Conservation (phyloP, 1,140 invertebrate genomes). For the Diuraphis noxia region DNA sequence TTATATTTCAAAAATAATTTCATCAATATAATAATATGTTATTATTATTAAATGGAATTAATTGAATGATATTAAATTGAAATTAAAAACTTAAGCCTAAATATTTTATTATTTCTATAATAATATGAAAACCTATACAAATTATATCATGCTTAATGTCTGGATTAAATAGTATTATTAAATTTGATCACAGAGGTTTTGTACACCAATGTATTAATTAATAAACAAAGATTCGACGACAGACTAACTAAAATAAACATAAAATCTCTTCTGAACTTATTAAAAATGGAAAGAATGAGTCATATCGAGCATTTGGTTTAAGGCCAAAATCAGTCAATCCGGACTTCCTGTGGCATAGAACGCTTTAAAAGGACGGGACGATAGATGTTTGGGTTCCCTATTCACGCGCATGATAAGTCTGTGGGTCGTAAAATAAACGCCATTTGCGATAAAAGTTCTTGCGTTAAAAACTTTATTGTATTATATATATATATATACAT, state of each 20-base stretch:
- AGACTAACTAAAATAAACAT: neutral
- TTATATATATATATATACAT: constrained; percentile 27
- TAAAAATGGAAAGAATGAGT: constrained; percentile 28
- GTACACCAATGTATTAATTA: neutral
- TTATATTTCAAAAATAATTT: neutral
- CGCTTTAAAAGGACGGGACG: constrained; percentile 30
- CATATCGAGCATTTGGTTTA: constrained; percentile 7
- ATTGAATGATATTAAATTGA: neutral
- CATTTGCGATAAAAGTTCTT: constrained; percentile 47
- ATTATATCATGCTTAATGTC: neutral
- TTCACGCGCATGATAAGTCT: constrained; percentile 33
- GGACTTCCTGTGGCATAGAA: constrained; percentile 40
- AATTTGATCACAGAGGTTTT: neutral
- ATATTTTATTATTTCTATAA: neutral
- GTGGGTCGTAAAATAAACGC: constrained; percentile 40
- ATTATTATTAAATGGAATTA: neutral
- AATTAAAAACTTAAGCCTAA: neutral
- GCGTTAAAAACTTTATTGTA: constrained; percentile 50
- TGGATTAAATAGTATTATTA: neutral
- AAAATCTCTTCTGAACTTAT: neutral
- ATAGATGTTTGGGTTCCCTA: constrained; percentile 35
- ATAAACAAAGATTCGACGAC: neutral
- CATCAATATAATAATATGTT: neutral
- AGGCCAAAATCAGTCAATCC: constrained; percentile 45
- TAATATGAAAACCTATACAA: neutral